Base-by-base conservation (phyloP, 2,797 vertebrate species). In the Notolepis coatsorum region DNA sequence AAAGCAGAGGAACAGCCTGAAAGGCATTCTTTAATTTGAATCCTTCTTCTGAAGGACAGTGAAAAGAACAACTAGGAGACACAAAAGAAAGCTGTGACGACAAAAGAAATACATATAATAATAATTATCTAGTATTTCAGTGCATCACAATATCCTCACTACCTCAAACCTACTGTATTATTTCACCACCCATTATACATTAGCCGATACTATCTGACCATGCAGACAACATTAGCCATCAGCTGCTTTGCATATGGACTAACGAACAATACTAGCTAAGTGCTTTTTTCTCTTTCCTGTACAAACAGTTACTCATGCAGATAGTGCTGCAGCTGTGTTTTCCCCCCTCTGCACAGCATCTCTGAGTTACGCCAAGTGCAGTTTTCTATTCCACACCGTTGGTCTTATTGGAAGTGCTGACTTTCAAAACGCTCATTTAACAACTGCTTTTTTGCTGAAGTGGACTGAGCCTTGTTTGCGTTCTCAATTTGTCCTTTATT, bases 21-120 rank as follows among this genome's bases (percentile, higher is more conserved):
- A 52, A 73, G 30, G 73, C 80, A 80, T 84, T 80, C 82, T 86
- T 71, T 82, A 73, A 46, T 54, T 79, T 41, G 79, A 86, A 87
- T 86, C 87, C 69, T 38, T 48, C 76, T 72, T 82, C 78, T 80
- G 65, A 81, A 66, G 70, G 38, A 58, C 23, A 15, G 39, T 18
- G 49, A 66, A 45, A 53, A 65, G 61, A 62, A 79, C 73, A 64
- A 77, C n/a, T 30, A 73, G 41, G 49, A 75, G 45, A 67, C 59
- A 59, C 33, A 49, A 65, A 38, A 42, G 61, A 60, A 75, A 18
- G 42, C 67, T 59, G 58, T 27, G 25, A 33, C 71, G 71, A 66
- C 52, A 51, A 70, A n/a, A n/a, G n/a, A n/a, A n/a, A n/a, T n/a
- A n/a, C n/a, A n/a, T n/a, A n/a, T n/a, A n/a, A n/a, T n/a, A n/a